These are phyloP conservation scores for Antheraea pernyi DNA, from an alignment of 1,140 invertebrate genomes.

Conservation along the genomic window DNA sequence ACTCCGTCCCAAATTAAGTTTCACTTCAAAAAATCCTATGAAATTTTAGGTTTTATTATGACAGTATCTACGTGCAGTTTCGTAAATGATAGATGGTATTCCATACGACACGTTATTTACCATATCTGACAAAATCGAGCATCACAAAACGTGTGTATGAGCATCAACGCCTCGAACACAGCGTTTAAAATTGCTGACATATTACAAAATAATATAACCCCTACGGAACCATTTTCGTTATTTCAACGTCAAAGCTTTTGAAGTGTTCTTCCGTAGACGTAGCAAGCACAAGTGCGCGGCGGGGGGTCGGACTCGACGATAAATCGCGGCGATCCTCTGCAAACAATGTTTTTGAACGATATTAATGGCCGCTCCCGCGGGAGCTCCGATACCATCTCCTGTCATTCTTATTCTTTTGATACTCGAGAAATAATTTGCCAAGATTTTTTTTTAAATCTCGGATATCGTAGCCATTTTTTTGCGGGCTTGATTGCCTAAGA, in stretches of 20 bases:
- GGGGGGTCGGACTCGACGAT: constrained; percentile 35
- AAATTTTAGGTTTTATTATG: too few relatives aligned
- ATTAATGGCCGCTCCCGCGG: constrained; percentile 54
- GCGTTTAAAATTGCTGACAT: too few relatives aligned
- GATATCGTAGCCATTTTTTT: not conserved
- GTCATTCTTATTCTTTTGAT: constrained; percentile 61
- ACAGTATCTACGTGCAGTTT: too few relatives aligned
- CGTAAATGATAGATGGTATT: too few relatives aligned
- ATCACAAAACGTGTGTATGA: too few relatives aligned
- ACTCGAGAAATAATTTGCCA: constrained; percentile 41
- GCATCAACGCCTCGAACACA: too few relatives aligned
- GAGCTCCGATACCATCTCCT: constrained; percentile 46
- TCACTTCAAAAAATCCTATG: too few relatives aligned
- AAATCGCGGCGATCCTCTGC: constrained; percentile 61
- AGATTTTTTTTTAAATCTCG: constrained; percentile 21
- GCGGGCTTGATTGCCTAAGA: not conserved
- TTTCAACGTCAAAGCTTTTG: not conserved
- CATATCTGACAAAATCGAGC: too few relatives aligned
- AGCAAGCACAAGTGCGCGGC: constrained; percentile 8
- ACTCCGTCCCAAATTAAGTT: too few relatives aligned
- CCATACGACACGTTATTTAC: too few relatives aligned
- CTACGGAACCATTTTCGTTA: too few relatives aligned
- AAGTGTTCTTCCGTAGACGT: constrained; percentile 14
- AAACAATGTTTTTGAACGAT: constrained; percentile 70
- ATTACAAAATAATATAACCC: too few relatives aligned